phyloP scores from a whole-genome alignment of 2,113 vertebrate species.

The Parus major region DNA sequence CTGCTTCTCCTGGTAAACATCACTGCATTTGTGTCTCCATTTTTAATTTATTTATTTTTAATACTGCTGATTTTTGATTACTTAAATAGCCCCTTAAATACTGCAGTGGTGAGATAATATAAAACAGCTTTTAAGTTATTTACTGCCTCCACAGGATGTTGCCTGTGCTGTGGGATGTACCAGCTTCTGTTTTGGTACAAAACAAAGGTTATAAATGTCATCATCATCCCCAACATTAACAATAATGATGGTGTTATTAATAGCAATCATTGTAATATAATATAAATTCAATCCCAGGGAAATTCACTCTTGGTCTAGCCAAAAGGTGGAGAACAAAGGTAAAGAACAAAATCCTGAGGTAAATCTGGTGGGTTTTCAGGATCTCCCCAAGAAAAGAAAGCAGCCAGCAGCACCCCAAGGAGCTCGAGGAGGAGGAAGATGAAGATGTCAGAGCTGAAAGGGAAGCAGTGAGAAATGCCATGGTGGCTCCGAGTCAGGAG shows the following conservation, averaged over 20 bases:
- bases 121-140: neutral
- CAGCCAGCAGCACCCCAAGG: slow-evolving; percentile 73
- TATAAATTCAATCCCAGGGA: neutral
- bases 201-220: neutral
- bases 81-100: neutral
- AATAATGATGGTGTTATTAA: neutral
- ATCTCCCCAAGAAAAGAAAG: slow-evolving; percentile 56
- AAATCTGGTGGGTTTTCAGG: neutral
- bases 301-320: neutral
- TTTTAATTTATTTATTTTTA: neutral
- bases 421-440: slow-evolving; percentile 79
- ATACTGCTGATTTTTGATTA: neutral
- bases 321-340: neutral
- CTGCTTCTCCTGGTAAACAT: neutral
- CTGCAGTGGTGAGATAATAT: neutral
- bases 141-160: neutral
- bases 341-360: neutral
- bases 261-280: no score
- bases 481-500: slow-evolving; percentile 66
- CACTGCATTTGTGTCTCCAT: neutral
- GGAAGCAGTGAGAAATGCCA: slow-evolving; percentile 74
- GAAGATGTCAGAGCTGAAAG: slow-evolving; percentile 88
- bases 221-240: neutral
- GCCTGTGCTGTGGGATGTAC: neutral
- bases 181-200: neutral